Evolutionary conservation across 2,113 vertebrate species (phyloP), one percentile per base, ranked within the genome.

Genomic region (Pampusana beccarii): DNA sequence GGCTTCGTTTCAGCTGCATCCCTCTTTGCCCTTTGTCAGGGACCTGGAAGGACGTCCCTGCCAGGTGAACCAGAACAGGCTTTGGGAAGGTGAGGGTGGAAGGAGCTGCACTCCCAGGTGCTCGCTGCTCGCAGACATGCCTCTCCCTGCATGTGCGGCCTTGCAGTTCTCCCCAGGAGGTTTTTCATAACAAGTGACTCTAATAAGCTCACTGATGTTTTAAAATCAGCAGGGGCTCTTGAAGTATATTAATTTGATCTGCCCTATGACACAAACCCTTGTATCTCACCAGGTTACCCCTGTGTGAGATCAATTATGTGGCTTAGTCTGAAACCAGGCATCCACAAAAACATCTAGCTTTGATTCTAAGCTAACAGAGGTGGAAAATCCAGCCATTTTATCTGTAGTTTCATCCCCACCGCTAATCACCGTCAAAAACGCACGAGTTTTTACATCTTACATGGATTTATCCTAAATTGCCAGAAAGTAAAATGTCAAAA

Each of bases 1-100:
- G 58, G 56, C 44, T 54, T 46, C 10, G 0, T 29, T 58, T 57
- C 0, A 0, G 56, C 70, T 77, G 33, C 60, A n/a, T 19, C 33
- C 18, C 58, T 31, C 31, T 34, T 14, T 7, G 31, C 58, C 8
- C 33, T 66, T 21, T 16, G 31, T 4, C 34, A 33, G 50, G 61
- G 24, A 38, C 33, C 40, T 36, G 38, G 28, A 66, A 50, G 33
- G 42, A 50, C 31, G 12, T 5, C 51, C 33, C 28, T 38, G 31
- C 36, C 54, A 28, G 28, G 24, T 11, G 42, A 70, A 21, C 5
- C 23, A 31, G n/a, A 64, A 8, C 21, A 16, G 71, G 25, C 14
- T 60, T 42, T 71, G 60, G 4, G 53, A 24, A 33, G 74, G 28
- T 5, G n/a, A 65, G 48, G 1, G 0, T 17, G 73, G 74, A 56